Evolutionary conservation across 2,113 vertebrate species (phyloP).

Genomic region (Alligator sinensis): DNA sequence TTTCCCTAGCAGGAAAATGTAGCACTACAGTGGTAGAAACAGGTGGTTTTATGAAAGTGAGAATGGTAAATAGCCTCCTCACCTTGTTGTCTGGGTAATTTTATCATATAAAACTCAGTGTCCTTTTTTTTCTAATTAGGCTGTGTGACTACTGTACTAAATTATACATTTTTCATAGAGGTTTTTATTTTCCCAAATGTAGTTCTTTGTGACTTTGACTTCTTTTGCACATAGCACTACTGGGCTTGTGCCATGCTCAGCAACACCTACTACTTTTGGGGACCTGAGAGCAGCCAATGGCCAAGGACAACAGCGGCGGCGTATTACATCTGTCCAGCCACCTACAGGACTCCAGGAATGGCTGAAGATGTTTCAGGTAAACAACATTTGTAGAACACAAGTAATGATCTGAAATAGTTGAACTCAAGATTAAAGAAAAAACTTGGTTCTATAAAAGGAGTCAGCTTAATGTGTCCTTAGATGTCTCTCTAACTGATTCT

Average conservation of each 20-base stretch:
- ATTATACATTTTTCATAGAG: background rate
- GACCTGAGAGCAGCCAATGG: constrained; percentile 96
- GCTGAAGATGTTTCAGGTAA: constrained; percentile 99
- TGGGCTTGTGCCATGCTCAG: constrained; percentile 95
- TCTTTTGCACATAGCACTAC: constrained; percentile 84
- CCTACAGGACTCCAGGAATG: constrained; percentile 97
- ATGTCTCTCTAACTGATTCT: background rate
- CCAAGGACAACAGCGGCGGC: constrained; percentile 94
- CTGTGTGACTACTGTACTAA: background rate
- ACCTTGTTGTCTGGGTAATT: background rate
- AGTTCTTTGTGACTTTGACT: background rate
- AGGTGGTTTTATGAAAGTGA: constrained; percentile 7
- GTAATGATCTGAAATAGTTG: background rate
- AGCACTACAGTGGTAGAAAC: constrained; percentile 14
- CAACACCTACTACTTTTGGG: constrained; percentile 97
- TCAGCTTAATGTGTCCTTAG: background rate
- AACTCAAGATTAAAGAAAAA: background rate
- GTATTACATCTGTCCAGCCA: constrained; percentile 96
- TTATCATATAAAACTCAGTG: background rate
- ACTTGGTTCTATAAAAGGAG: background rate
- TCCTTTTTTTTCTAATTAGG: background rate
- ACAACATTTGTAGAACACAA: background rate
- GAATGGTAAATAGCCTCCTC: constrained; percentile 36
- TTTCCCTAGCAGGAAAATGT: background rate
- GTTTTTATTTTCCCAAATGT: background rate